Evolutionary conservation across 2,113 vertebrate genomes (phyloP).

Genomic region (Melanostigma gelatinosum): DNA sequence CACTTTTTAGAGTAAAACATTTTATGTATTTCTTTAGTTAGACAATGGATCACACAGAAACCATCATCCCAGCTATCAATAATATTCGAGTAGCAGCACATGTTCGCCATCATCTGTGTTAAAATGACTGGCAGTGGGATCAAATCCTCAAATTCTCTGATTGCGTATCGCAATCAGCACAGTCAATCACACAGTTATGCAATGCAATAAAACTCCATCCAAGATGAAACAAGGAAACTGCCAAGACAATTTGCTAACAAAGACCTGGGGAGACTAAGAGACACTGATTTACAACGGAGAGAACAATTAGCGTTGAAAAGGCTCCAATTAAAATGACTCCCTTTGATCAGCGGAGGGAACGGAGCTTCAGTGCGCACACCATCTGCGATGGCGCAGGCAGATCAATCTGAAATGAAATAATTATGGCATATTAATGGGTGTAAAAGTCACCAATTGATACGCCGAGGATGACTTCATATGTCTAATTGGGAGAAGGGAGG

Average conservation of each 20-base stretch:
- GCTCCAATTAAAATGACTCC: constrained; percentile 78
- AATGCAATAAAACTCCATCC: constrained; percentile 62
- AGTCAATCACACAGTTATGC: constrained; percentile 62
- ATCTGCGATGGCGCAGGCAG: constrained; percentile 68
- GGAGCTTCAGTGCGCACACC: constrained; percentile 43
- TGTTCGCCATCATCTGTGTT: neutral
- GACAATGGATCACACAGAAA: neutral
- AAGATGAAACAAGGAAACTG: constrained; percentile 73
- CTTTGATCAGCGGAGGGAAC: constrained; percentile 75
- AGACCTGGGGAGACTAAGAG: constrained; percentile 73
- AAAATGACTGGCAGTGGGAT: constrained; percentile 19
- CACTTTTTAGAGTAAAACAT: neutral
- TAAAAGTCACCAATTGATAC: constrained; percentile 78
- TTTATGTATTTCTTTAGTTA: neutral
- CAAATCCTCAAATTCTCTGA: constrained; percentile 34
- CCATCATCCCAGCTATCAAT: neutral
- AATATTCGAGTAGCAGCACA: neutral
- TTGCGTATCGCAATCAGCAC: constrained; percentile 50
- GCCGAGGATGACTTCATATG: constrained; percentile 64
- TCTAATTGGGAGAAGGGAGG: constrained; percentile 72
- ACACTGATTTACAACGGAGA: constrained; percentile 78
- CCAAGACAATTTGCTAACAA: constrained; percentile 77
- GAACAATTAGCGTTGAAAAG: constrained; percentile 80
- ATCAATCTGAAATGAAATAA: constrained; percentile 81
- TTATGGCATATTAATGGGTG: constrained; percentile 80